Percentiles rank a stretch among this genome's conserved stretches.
Evolutionary conservation across 2,113 vertebrate species (phyloP).

Genomic region (Bettongia penicillata): DNA sequence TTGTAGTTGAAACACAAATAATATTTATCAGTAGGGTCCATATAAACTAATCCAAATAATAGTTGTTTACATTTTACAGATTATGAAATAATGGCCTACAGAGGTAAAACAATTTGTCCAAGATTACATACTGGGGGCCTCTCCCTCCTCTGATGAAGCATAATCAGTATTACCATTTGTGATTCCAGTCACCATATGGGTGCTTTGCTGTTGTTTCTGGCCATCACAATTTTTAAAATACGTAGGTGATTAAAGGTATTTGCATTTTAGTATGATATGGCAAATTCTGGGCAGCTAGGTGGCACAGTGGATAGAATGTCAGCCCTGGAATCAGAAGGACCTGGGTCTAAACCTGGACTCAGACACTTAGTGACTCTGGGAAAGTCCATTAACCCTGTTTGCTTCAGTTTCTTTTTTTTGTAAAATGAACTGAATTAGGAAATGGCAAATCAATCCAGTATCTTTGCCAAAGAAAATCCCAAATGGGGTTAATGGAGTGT

Average conservation of each 20-base stretch:
- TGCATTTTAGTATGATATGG: not conserved
- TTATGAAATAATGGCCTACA: conserved; percentile 7
- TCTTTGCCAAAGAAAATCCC: not conserved
- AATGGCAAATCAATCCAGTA: not conserved
- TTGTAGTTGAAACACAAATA: conserved; percentile 16
- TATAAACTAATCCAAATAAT: conserved; percentile 21
- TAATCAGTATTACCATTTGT: not conserved
- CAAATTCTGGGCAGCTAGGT: not conserved
- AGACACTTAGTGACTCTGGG: not conserved
- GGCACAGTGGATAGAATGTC: not conserved
- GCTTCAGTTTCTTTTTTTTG: not conserved
- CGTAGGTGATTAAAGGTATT: not conserved
- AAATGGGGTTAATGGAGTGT: not conserved
- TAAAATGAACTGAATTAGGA: not conserved
- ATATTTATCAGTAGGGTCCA: not conserved
- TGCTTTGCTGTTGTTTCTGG: not conserved
- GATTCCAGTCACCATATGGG: not conserved
- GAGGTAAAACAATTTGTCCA: not conserved
- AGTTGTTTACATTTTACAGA: conserved; percentile 14
- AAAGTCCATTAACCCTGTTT: not conserved
- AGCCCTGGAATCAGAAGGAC: not conserved
- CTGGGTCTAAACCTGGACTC: not conserved
- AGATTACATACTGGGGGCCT: not conserved
- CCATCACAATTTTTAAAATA: not conserved
- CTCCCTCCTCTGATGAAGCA: not conserved